These are phyloP conservation scores for Amblyraja radiata DNA, from an alignment of 2,797 vertebrate genomes.

Conservation along the genomic window DNA sequence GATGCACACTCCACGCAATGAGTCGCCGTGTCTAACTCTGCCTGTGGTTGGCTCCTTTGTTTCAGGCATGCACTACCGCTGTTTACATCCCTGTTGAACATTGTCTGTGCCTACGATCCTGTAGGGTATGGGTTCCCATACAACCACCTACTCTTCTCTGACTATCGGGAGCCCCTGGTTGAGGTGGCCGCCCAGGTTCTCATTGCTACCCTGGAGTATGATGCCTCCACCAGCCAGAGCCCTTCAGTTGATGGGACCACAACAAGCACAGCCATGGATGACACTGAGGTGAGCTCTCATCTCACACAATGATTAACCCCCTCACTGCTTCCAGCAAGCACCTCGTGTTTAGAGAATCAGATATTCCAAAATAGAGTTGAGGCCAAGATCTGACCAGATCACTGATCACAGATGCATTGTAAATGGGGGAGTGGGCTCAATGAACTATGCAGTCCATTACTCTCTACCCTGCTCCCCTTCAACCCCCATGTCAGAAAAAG, in stretches of 20 bases:
- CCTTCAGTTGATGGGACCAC: conserved; percentile 67
- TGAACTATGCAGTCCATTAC: not conserved
- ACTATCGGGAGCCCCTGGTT: conserved; percentile 91
- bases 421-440: not conserved
- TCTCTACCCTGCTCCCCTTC: not conserved
- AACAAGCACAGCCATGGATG: conserved; percentile 82
- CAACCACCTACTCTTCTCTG: conserved; percentile 93
- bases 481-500: no score
- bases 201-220: conserved; percentile 89
- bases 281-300: conserved; percentile 70
- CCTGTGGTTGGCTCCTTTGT: not conserved
- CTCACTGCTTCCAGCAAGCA: not conserved
- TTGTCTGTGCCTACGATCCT: conserved; percentile 92
- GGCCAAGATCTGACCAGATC: not conserved
- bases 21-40: not conserved
- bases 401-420: no score
- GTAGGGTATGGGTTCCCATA: conserved; percentile 97
- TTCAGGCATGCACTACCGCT: conserved; percentile 86
- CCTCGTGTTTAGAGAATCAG: no score
- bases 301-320: not conserved
- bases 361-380: not conserved
- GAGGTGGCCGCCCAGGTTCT: conserved; percentile 92
- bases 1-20: not conserved
- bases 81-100: conserved; percentile 91
- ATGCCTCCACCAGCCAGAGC: conserved; percentile 62